These are phyloP conservation scores for Perithous albicinctus DNA, from an alignment of 2,888 invertebrate species.

Conservation along the genomic window DNA sequence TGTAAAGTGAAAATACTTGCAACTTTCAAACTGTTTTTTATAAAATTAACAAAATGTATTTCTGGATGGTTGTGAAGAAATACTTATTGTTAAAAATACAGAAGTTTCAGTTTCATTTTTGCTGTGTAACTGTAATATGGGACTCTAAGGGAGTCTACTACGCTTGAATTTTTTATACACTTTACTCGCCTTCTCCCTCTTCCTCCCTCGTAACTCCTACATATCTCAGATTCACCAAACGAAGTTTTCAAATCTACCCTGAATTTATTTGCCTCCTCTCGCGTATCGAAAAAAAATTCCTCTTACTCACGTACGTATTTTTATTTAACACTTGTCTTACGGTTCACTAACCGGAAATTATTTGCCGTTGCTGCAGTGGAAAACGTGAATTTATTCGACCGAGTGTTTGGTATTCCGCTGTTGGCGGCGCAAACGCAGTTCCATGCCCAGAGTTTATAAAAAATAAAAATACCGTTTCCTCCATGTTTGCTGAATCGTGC, in stretches of 20 bases:
- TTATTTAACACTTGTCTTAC: conserved; percentile 12
- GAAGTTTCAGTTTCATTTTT: no score
- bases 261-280: neutral
- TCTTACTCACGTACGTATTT: neutral
- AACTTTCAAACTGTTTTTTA: no score
- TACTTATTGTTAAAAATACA: no score
- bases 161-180: conserved; percentile 29
- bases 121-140: no score
- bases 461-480: neutral
- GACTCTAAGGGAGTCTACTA: no score
- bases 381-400: conserved; percentile 4
- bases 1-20: no score
- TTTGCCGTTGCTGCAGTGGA: conserved; percentile 3
- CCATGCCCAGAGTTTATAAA: neutral
- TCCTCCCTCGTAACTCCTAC: conserved; percentile 8
- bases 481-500: neutral
- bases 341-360: neutral
- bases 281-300: neutral
- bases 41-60: no score
- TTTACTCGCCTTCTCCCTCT: neutral
- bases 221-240: conserved; percentile 42
- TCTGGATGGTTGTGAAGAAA: no score
- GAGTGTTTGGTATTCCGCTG: neutral
- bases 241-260: neutral
- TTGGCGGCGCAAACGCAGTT: neutral